phyloP scores from a whole-genome alignment of 2,113 vertebrate genomes.

The Mohoua ochrocephala region DNA sequence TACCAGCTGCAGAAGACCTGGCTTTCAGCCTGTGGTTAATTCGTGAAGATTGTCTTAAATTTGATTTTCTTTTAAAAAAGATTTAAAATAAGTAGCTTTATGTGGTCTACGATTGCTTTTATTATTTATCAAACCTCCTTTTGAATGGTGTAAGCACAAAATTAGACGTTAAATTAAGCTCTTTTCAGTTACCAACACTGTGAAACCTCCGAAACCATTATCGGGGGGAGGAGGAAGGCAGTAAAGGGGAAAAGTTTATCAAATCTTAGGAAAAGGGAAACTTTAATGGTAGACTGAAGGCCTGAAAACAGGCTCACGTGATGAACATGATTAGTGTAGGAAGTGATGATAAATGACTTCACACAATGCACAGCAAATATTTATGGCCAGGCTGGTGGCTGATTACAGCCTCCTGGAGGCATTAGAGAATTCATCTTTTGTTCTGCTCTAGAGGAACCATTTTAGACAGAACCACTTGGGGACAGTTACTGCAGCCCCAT shows the following conservation, averaged over 20 bases:
- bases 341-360: not conserved
- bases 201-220: not conserved
- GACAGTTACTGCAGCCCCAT: not conserved
- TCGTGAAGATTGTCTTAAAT: not conserved
- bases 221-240: not conserved
- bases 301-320: not conserved
- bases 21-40: not conserved
- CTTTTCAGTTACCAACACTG: not conserved
- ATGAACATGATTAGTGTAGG: not conserved
- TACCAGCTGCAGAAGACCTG: not conserved
- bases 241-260: not conserved
- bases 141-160: not conserved
- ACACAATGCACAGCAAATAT: not conserved
- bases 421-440: not conserved
- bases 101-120: not conserved
- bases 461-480: not conserved
- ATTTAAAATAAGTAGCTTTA: not conserved
- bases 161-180: not conserved
- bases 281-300: not conserved
- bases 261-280: not conserved
- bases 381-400: not conserved
- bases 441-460: not conserved
- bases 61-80: not conserved
- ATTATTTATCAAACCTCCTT: not conserved
- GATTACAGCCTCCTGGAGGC: not conserved